A percentile compares a stretch with the other conserved stretches of the same genome.
Conservation (phyloP, 2,797 vertebrate genomes). For the Allobates femoralis region DNA sequence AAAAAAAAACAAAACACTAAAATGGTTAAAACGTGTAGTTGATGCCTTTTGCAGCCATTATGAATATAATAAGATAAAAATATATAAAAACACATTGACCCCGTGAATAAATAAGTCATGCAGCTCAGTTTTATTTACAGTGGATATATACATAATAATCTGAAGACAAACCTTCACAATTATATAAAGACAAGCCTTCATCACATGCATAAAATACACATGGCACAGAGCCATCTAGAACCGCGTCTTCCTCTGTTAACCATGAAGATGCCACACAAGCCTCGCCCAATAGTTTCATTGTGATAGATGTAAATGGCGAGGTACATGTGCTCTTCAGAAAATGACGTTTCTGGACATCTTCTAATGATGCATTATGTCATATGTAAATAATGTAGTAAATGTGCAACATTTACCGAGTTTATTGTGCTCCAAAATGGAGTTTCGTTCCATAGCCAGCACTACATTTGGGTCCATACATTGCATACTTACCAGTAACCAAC, state of each 20-base stretch:
- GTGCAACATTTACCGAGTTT: neutral
- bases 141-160: constrained; percentile 9
- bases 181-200: neutral
- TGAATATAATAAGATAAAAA: neutral
- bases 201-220: constrained; percentile 65
- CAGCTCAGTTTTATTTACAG: constrained; percentile 47
- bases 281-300: neutral
- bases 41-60: neutral
- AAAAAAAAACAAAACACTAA: too few species aligned
- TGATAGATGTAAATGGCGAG: neutral
- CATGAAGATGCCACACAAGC: neutral
- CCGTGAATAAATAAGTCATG: neutral
- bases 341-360: neutral
- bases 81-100: neutral
- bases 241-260: neutral
- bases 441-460: neutral
- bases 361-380: neutral
- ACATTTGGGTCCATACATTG: neutral
- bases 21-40: too few species aligned
- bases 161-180: too few species aligned
- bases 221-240: constrained; percentile 3
- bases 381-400: neutral
- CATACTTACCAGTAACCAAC: neutral
- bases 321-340: neutral
- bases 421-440: neutral